Conservation (phyloP, 2,888 invertebrate genomes). For the Criorhina ranunculi region DNA sequence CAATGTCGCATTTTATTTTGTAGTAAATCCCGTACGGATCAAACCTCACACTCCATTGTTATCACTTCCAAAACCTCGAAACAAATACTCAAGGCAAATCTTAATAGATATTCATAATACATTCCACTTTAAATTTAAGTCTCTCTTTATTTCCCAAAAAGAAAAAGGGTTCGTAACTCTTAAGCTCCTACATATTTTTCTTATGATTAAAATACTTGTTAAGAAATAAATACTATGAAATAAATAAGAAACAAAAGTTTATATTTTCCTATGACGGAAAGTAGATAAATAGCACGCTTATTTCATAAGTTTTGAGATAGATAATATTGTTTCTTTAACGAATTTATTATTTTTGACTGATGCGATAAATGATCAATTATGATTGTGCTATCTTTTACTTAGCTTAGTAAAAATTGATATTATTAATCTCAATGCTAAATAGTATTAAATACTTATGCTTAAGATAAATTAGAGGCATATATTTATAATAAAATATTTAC, state of each 20-base stretch:
- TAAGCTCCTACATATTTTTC: slow-evolving; percentile 23
- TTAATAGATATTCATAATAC: slow-evolving; percentile 5
- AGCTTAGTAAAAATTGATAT: slow-evolving; percentile 26
- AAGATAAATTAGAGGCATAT: slow-evolving; percentile 26
- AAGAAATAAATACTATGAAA: background rate
- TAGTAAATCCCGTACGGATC: too few relatives aligned
- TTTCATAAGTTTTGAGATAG: background rate
- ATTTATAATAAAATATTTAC: slow-evolving; percentile 29
- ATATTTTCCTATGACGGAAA: slow-evolving; percentile 3
- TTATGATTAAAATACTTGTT: slow-evolving; percentile 10
- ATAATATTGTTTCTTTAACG: slow-evolving; percentile 8
- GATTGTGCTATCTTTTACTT: slow-evolving; percentile 32
- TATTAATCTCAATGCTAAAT: slow-evolving; percentile 12
- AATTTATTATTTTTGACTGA: slow-evolving; percentile 23
- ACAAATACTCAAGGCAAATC: slow-evolving; percentile 2
- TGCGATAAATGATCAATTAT: slow-evolving; percentile 27
- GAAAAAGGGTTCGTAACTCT: slow-evolving; percentile 1
- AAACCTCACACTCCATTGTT: slow-evolving; percentile 9
- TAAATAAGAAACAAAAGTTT: slow-evolving; percentile 1
- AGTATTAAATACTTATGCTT: slow-evolving; percentile 31
- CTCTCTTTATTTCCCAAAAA: slow-evolving; percentile 1
- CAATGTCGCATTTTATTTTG: too few relatives aligned
- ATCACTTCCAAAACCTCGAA: slow-evolving; percentile 6
- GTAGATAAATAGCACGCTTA: background rate
- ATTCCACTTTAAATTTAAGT: slow-evolving; percentile 11